Conservation (phyloP, 2,113 vertebrate genomes). For the Nipponia nippon region DNA sequence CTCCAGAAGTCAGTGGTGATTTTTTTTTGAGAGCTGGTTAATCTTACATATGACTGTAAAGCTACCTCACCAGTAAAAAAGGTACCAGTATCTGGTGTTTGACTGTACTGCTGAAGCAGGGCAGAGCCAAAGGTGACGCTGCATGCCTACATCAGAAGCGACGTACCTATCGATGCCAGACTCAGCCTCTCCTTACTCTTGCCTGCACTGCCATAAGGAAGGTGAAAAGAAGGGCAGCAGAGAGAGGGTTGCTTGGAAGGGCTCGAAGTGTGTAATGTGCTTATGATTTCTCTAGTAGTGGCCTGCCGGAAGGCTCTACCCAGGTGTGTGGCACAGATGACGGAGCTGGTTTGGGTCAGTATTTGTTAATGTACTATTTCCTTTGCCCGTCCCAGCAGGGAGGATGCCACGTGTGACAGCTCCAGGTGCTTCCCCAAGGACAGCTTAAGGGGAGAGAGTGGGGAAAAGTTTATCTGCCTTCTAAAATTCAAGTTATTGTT, state of each 20-base stretch:
- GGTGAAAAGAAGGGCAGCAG: neutral
- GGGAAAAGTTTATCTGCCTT: neutral
- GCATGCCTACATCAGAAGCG: accelerated
- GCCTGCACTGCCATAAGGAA: neutral
- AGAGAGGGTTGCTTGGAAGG: neutral
- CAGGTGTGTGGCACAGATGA: accelerated
- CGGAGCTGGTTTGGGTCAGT: neutral
- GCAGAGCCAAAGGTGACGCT: neutral
- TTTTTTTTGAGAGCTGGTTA: neutral
- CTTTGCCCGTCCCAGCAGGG: neutral
- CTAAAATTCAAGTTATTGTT: neutral
- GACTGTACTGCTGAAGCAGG: neutral
- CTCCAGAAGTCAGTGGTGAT: neutral
- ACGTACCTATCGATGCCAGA: accelerated
- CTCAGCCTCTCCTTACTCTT: neutral
- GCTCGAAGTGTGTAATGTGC: neutral
- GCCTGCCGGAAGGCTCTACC: neutral
- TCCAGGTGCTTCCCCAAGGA: neutral
- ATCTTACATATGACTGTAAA: neutral
- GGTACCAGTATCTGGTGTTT: neutral
- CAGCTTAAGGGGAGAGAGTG: neutral
- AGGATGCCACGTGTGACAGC: accelerated
- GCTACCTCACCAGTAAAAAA: neutral
- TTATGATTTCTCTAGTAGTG: neutral
- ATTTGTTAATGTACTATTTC: neutral